Base-by-base conservation (phyloP, 2,113 vertebrate genomes). In the Ibidorhyncha struthersii region DNA sequence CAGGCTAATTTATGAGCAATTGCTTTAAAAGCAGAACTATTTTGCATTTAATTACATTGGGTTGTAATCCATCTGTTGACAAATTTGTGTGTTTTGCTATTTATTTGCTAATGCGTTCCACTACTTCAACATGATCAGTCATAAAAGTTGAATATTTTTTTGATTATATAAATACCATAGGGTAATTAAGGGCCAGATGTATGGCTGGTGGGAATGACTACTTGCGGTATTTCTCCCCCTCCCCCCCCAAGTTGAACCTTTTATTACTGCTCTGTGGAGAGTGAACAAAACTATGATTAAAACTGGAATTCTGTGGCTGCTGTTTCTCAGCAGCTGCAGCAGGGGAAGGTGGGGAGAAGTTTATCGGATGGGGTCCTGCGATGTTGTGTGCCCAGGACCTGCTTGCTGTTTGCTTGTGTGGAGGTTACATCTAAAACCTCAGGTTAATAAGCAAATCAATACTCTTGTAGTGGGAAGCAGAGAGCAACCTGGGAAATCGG, bases 41-140 rank as follows among this genome's bases (percentile, higher is more conserved):
- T 98, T 97, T 98, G 94, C 94, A 93, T 97, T 97, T 97, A 98
- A 98, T 97, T 96, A 95, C 86, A 59, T 93, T 96, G 96, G 89
- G 94, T 97, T 98, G 95, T 96, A 98, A 98, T 98, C 96, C 96
- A 97, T 98, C 97, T 97, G 96, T 97, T 97, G 97, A 98, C 93
- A 97, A 97, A 97, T 95, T 94, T 97, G 91, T 95, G 81, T 96
- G 90, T 97, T 97, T 97, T 97, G 97, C 93, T 89, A 90, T 96
- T 98, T 98, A 96, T 98, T 98, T 97, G 93, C 92, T 97, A 97
- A 98, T 97, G 86, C 25, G 32, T 83, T 94, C 71, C 93, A 82
- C 90, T 92, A 77, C 95, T 97, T 63, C 89, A 89, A 72, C 91
- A 95, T 89, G 93, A 96, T 97, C 97, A 96, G 76, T 94, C 93